Conservation (phyloP, 2,797 vertebrate species). For the Poeciliopsis paucimaculata region DNA sequence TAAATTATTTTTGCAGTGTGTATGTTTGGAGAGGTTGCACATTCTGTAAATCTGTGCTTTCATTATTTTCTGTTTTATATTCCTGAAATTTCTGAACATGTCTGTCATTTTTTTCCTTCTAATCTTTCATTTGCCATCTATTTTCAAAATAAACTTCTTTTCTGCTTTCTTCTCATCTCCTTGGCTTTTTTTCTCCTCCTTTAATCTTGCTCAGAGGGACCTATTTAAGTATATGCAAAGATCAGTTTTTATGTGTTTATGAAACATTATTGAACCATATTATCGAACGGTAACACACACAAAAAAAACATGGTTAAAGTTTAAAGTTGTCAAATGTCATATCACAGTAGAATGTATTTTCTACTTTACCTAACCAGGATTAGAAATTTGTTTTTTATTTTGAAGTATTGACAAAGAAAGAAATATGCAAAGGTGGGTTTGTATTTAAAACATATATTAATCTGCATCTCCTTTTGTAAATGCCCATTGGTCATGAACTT, state of each 20-base stretch:
- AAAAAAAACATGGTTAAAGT: neutral
- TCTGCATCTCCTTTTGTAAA: neutral
- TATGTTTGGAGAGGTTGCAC: neutral
- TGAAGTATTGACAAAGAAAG: neutral
- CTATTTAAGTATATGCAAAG: neutral
- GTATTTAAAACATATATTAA: neutral
- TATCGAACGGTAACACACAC: neutral
- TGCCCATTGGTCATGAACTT: neutral
- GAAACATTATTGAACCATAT: neutral
- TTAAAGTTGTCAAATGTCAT: neutral
- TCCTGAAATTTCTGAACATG: slow-evolving; percentile 16
- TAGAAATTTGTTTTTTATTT: neutral
- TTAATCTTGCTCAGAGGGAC: neutral
- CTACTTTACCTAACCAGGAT: neutral
- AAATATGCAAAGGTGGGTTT: neutral
- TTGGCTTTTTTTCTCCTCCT: slow-evolving; percentile 26
- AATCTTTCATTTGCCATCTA: slow-evolving; percentile 33
- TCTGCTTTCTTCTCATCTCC: slow-evolving; percentile 37
- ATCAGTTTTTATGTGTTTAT: neutral
- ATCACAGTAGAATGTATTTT: neutral
- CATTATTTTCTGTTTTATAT: slow-evolving; percentile 27
- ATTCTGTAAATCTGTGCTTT: slow-evolving; percentile 17
- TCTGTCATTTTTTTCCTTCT: slow-evolving; percentile 38
- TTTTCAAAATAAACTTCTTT: slow-evolving; percentile 65
- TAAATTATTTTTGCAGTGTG: slow-evolving; percentile 14